Percentiles rank a stretch among this genome's conserved stretches.
phyloP scores from a whole-genome alignment of 2,113 vertebrate species.

The Oxygymnocypris stewartii region DNA sequence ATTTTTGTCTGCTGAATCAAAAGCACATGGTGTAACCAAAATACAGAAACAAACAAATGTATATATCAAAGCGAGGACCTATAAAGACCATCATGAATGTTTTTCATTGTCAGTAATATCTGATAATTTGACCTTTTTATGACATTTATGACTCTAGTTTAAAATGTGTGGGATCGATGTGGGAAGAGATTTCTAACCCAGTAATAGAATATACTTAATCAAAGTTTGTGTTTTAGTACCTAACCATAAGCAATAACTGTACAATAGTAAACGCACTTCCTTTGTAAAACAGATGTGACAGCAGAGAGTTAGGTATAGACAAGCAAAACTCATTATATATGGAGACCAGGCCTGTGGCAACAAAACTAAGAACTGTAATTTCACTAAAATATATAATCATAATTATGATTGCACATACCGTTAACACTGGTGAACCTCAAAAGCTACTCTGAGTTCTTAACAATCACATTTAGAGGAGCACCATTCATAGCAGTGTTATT shows the following conservation, averaged over 20 bases:
- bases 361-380: background rate
- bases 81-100: background rate
- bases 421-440: conserved; percentile 24
- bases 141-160: background rate
- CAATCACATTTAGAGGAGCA: background rate
- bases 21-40: background rate
- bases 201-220: too few species aligned
- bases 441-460: conserved; percentile 41
- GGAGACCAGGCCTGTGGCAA: background rate
- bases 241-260: background rate
- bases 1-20: background rate
- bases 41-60: background rate
- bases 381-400: background rate
- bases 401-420: conserved; percentile 18
- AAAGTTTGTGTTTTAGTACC: too few species aligned
- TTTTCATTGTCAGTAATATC: background rate
- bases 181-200: background rate
- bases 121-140: background rate
- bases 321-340: background rate
- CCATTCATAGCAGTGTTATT: background rate
- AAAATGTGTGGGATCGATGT: background rate
- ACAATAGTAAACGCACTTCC: background rate
- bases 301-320: background rate
- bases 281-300: background rate
- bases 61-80: background rate